Evolutionary conservation across 2,797 vertebrate genomes (phyloP).

Genomic region (Acanthornis magna): DNA sequence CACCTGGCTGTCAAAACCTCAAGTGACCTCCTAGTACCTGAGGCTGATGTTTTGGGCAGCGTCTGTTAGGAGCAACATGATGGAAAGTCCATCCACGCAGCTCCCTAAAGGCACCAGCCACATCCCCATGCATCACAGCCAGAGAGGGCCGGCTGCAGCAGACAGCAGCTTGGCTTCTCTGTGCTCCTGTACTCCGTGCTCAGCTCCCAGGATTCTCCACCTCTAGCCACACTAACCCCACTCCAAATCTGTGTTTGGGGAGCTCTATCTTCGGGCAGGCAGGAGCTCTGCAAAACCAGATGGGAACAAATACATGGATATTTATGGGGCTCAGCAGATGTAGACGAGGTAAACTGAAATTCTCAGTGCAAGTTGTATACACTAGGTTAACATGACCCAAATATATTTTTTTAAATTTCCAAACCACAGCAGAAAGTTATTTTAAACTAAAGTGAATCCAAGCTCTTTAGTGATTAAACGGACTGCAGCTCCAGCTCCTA

Average conservation of each 20-base stretch:
- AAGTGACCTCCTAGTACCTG: neutral
- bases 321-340: conserved; percentile 26
- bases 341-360: neutral
- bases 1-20: neutral
- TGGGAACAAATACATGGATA: neutral
- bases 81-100: neutral
- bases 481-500: conserved; percentile 44
- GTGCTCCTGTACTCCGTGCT: neutral
- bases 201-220: neutral
- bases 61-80: neutral
- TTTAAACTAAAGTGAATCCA: conserved; percentile 55
- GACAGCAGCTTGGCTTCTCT: neutral
- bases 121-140: neutral
- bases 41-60: neutral
- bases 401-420: conserved; percentile 26
- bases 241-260: neutral
- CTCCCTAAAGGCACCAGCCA: neutral
- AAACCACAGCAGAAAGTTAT: conserved; percentile 58
- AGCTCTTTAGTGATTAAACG: conserved; percentile 32
- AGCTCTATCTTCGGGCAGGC: neutral
- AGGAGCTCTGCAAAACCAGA: neutral
- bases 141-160: fast-evolving
- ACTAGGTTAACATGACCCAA: conserved; percentile 52
- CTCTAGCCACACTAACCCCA: neutral
- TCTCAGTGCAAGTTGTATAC: neutral